These are phyloP conservation scores for Drosophila mercatorum DNA, from an alignment of 2,888 invertebrate species.

Conservation along the genomic window DNA sequence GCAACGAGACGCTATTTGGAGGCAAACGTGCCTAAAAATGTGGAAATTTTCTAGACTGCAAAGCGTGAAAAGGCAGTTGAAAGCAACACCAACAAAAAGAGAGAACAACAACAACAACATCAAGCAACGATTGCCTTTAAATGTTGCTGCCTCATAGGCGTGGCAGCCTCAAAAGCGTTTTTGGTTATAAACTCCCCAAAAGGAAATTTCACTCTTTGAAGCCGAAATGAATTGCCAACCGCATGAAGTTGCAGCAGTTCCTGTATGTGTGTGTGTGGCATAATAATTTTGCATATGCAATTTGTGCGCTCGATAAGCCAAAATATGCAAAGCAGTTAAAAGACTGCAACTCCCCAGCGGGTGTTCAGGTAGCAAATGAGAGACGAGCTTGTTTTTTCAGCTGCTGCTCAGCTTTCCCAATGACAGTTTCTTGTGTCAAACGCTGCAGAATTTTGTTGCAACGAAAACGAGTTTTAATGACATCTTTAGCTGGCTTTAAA, in stretches of 20 bases:
- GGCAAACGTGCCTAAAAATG: constrained; percentile 76
- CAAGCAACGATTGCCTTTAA: constrained; percentile 28
- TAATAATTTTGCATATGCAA: constrained; percentile 72
- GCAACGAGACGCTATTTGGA: constrained; percentile 57
- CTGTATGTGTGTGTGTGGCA: constrained; percentile 24
- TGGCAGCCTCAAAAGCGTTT: constrained; percentile 50
- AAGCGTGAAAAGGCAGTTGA: constrained; percentile 72
- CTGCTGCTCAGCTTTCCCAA: constrained; percentile 24
- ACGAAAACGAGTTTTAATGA: background rate
- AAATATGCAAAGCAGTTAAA: constrained; percentile 71
- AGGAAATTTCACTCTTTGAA: constrained; percentile 69
- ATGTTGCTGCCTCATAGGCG: constrained; percentile 48
- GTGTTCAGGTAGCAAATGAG: background rate
- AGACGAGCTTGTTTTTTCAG: background rate
- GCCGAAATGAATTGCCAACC: constrained; percentile 66
- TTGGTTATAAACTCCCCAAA: constrained; percentile 54
- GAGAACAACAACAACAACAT: constrained; percentile 13
- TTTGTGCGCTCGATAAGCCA: constrained; percentile 64
- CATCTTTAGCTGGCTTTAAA: background rate
- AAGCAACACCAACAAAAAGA: constrained; percentile 39
- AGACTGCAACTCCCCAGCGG: constrained; percentile 14
- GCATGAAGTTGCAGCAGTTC: constrained; percentile 35
- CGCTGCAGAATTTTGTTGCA: constrained; percentile 16
- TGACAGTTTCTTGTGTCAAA: constrained; percentile 45
- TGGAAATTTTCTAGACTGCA: constrained; percentile 64